Evolutionary conservation across 1,140 invertebrate species (phyloP), one percentile per base, ranked within the genome.

Genomic region (Macrobrachium rosenbergii): DNA sequence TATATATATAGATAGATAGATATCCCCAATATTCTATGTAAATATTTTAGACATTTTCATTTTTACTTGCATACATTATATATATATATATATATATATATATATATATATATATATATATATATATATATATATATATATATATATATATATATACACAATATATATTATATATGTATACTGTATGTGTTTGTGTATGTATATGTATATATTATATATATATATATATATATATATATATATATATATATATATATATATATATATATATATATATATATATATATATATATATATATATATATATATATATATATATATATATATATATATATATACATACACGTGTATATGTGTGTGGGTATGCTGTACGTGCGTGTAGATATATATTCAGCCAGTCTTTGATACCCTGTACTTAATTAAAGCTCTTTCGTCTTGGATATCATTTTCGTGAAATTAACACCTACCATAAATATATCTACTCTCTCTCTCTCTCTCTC

Each of bases 31-130:
- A n/a, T n/a, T n/a, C n/a, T n/a, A n/a, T n/a, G n/a, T n/a, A n/a
- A n/a, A n/a, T n/a, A n/a, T n/a, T n/a, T n/a, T n/a, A n/a, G n/a
- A n/a, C n/a, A n/a, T n/a, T n/a, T n/a, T n/a, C n/a, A n/a, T n/a
- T n/a, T n/a, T 63, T 37, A 43, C 59, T 63, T 62, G 37, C 59
- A 17, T 62, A 8, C 59, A 8, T 60, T 14, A 79, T 37, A 79
- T 37, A 79, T 37, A 79, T 37, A 79, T 79, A 79, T 79, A 60
- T 79, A 79, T 79, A 60, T 78, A 62, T 78, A 59, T 78, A 59
- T 78, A 75, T 75, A 75, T 75, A 75, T 75, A 75, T 75, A 75
- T 75, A 75, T 52, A 52, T 52, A 52, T 52, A 52, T 52, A 52
- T 52, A 52, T 52, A 52, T 52, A 17, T 21, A 78, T 37, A 52